These are phyloP conservation scores for Oryzias melastigma DNA, from an alignment of 2,113 vertebrate species.

Conservation along the genomic window DNA sequence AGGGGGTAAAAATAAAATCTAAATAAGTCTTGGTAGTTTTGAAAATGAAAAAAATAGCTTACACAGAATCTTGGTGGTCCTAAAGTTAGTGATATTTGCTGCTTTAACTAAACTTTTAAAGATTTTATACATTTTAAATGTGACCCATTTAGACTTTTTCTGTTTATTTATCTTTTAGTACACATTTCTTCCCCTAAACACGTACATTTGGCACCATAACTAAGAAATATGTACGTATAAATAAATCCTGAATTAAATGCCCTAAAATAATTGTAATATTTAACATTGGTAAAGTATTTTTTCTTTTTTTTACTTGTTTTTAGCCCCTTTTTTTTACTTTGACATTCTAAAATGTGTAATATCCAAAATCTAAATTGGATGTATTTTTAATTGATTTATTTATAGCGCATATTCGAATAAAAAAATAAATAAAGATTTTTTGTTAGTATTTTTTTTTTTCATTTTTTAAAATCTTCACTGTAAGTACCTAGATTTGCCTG, in stretches of 20 bases:
- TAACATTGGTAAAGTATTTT: slow-evolving; percentile 6
- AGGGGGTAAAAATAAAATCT: too few species aligned
- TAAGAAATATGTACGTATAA: slow-evolving; percentile 29
- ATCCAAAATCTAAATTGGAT: too few species aligned
- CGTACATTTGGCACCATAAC: slow-evolving; percentile 48
- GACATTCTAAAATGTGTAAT: too few species aligned
- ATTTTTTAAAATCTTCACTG: too few species aligned
- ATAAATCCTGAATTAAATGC: slow-evolving; percentile 52
- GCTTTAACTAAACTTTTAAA: slow-evolving; percentile 72
- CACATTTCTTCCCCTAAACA: slow-evolving; percentile 40
- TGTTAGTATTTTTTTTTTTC: too few species aligned
- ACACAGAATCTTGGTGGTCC: too few species aligned
- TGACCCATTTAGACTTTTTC: slow-evolving; percentile 59
- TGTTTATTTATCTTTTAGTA: slow-evolving; percentile 55
- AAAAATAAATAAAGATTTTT: too few species aligned
- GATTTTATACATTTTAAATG: slow-evolving; percentile 76
- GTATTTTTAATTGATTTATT: too few species aligned
- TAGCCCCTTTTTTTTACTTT: too few species aligned
- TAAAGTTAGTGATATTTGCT: slow-evolving; percentile 63
- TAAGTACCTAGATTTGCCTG: too few species aligned
- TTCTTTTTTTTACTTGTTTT: too few species aligned
- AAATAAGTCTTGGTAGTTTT: slow-evolving; percentile 61
- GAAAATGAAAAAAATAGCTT: slow-evolving; percentile 19
- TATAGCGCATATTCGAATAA: too few species aligned
- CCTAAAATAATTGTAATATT: slow-evolving; percentile 41